Conservation (phyloP, 2,888 invertebrate genomes). For the Perdita meconis region DNA sequence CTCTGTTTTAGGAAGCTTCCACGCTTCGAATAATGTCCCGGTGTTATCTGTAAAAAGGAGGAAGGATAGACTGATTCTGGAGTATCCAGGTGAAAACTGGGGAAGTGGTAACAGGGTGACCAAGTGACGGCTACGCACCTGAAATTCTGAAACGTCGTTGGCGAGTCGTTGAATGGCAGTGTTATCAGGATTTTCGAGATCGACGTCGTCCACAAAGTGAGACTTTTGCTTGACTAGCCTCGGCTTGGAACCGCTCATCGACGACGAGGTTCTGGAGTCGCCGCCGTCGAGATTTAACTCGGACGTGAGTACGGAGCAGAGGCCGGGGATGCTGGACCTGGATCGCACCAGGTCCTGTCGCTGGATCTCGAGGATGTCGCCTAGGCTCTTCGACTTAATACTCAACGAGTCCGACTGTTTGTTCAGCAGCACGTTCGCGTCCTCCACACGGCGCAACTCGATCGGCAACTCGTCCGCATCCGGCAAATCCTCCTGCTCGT, state of each 20-base stretch:
- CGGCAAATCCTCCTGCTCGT: conserved; percentile 85
- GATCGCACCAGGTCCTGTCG: conserved; percentile 90
- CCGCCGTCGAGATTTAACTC: conserved; percentile 73
- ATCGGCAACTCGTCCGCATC: conserved; percentile 93
- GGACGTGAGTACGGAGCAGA: conserved; percentile 82
- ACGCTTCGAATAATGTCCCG: conserved; percentile 72
- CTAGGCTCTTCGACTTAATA: conserved; percentile 93
- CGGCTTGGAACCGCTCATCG: conserved; percentile 85
- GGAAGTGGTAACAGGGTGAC: too few relatives aligned
- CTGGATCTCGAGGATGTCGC: conserved; percentile 92
- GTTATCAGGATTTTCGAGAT: conserved; percentile 75
- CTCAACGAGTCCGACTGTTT: conserved; percentile 84
- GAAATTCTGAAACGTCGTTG: conserved; percentile 86
- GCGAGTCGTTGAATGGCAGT: conserved; percentile 87
- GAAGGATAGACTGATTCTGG: too few relatives aligned
- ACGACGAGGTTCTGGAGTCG: conserved; percentile 65
- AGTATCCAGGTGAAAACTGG: too few relatives aligned
- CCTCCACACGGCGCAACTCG: conserved; percentile 92
- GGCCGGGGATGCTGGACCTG: conserved; percentile 90
- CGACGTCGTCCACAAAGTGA: conserved; percentile 88
- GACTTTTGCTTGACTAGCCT: conserved; percentile 94
- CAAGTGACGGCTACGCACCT: conserved; percentile 62
- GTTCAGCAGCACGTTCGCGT: conserved; percentile 83
- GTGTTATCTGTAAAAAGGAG: conserved; percentile 18
- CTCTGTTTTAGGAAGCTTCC: conserved; percentile 91